Evolutionary conservation across 2,113 vertebrate genomes (phyloP), one percentile per base, ranked within the genome.

Genomic region (Eurypyga helias): DNA sequence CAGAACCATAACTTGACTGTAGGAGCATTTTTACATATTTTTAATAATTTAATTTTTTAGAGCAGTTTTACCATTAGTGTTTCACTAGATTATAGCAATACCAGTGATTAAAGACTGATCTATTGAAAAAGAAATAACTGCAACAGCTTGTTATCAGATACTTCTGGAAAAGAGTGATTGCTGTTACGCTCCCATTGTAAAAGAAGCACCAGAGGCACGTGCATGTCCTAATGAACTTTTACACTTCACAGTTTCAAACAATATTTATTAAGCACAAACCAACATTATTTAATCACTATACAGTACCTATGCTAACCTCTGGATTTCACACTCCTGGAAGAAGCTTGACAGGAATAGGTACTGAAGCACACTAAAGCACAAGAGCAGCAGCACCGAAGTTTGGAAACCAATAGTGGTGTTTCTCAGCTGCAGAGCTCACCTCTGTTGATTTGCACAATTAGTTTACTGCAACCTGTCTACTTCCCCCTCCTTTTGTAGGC

Each of bases 291-390:
- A 69, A 66, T 58, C 57, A 33, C 46, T 69, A 8, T 15, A 36
- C 23, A 85, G 71, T 24, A 60, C 34, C 60, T 29, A 1, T 31
- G 34, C 55, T 85, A 90, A 2, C 33, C 72, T 67, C 88, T 55
- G 24, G n/a, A 51, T 65, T n/a, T 43, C 46, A 55, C 72, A 89
- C 43, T 71, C 17, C 46, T 54, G 23, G 17, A 21, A 49, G 43
- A 41, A 62, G n/a, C 34, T 81, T 60, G 51, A 86, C 80, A 81
- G 57, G 52, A 93, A 25, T 1, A 58, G 75, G 65, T 5, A 54
- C 8, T 41, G 43, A 41, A 62, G n/a, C 34, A 85, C 0, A 1
- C 64, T 7, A 10, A 67, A 67, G 71, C 71, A 31, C 0, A 0
- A 57, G 17, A 61, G 24, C 11, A 3, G n/a, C 10, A 10, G 33